Evolutionary conservation across 2,113 vertebrate genomes (phyloP).

Genomic region (Anguilla japonica): DNA sequence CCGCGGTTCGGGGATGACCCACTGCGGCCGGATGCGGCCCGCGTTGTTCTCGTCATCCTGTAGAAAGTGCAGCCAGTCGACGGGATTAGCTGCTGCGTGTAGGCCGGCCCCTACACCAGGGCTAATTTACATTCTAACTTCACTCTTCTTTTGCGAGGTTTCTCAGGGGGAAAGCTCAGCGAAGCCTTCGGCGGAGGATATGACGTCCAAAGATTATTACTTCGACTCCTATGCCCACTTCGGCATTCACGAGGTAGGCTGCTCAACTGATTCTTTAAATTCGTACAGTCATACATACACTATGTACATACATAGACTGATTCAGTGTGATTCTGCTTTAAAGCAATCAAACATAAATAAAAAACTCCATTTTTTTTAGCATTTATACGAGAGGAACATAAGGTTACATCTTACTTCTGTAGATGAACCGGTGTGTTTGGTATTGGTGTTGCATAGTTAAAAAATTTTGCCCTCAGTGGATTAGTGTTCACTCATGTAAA

Average conservation of each 20-base stretch:
- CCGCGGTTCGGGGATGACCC: no score
- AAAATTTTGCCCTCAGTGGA: not conserved
- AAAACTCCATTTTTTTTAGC: no score
- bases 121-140: slow-evolving; percentile 15
- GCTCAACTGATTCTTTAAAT: not conserved
- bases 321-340: no score
- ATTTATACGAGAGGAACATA: no score
- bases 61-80: not conserved
- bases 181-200: slow-evolving; percentile 88
- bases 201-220: slow-evolving; percentile 95
- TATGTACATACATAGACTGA: no score
- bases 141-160: slow-evolving; percentile 66
- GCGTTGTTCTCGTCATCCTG: no score
- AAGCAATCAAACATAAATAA: no score
- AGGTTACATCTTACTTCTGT: no score
- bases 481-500: no score
- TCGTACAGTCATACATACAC: no score
- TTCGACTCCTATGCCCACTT: slow-evolving; percentile 94
- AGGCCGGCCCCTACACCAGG: not conserved
- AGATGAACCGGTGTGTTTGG: no score
- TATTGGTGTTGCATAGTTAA: not conserved
- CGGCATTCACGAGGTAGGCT: slow-evolving; percentile 86
- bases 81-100: not conserved
- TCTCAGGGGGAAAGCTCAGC: slow-evolving; percentile 80
- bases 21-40: no score